phyloP scores from a whole-genome alignment of 2,797 vertebrate species.

The Poecile montanus region DNA sequence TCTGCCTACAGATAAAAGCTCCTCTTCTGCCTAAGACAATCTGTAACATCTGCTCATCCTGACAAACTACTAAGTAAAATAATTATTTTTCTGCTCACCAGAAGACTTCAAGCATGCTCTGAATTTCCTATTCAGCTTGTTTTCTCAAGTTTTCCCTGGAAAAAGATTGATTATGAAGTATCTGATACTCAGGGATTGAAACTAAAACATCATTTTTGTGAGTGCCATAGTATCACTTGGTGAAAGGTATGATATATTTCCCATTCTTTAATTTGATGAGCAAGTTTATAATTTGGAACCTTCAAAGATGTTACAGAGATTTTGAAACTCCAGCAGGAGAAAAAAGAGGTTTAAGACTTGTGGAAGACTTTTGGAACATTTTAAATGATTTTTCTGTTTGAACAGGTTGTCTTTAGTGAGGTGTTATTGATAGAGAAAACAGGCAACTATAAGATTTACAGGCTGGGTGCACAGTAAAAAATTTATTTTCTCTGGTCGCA shows the following conservation, averaged over 20 bases:
- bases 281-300: background rate
- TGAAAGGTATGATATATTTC: background rate
- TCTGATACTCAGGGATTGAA: background rate
- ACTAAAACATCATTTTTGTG: background rate
- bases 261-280: background rate
- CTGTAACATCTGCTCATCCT: background rate
- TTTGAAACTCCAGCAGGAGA: background rate
- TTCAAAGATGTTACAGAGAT: background rate
- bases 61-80: background rate
- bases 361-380: background rate
- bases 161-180: background rate
- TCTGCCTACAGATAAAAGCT: background rate
- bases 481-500: conserved; percentile 51
- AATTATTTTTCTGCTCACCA: background rate
- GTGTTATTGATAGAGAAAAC: conserved; percentile 35
- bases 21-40: background rate
- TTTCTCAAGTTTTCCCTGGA: background rate
- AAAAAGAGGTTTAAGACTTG: background rate
- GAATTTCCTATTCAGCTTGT: background rate
- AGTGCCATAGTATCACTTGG: background rate
- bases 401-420: background rate
- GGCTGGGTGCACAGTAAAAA: background rate
- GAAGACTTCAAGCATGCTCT: background rate
- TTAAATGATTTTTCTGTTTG: conserved; percentile 12
- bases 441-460: conserved; percentile 36